phyloP scores from a whole-genome alignment of 2,797 vertebrate genomes.

The Cossypha polioptera region DNA sequence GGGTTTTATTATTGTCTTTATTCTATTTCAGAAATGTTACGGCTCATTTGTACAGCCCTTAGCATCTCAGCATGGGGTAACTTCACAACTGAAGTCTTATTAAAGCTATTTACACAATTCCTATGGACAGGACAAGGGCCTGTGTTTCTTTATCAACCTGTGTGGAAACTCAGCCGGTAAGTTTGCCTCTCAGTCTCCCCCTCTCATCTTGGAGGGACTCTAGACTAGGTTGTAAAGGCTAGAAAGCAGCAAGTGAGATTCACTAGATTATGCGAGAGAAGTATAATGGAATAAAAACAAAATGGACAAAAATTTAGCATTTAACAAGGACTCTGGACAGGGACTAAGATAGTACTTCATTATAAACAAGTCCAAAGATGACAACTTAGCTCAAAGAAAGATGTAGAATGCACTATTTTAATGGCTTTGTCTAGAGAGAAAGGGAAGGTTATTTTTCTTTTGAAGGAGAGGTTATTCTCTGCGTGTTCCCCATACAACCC shows the following conservation, averaged over 20 bases:
- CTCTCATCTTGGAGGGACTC: not conserved
- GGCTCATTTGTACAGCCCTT: not conserved
- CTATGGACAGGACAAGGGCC: not conserved
- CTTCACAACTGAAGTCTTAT: not conserved
- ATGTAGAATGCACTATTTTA: not conserved
- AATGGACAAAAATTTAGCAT: not conserved
- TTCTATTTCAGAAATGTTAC: not conserved
- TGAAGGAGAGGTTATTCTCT: not conserved
- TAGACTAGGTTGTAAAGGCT: not conserved
- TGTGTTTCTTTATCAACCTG: not conserved
- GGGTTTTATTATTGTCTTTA: not conserved
- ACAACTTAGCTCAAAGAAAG: not conserved
- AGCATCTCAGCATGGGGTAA: not conserved
- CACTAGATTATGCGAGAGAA: not conserved
- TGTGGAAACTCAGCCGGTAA: fast-evolving
- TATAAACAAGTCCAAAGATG: not conserved
- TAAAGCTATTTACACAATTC: not conserved
- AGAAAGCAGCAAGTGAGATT: not conserved
- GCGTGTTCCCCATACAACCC: not conserved
- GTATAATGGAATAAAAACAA: not conserved
- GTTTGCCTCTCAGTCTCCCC: not conserved
- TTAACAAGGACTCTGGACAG: not conserved
- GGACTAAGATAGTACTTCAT: not conserved
- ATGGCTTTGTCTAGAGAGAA: not conserved
- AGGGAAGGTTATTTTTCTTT: not conserved